Conservation (phyloP, 30 jellyfish, hydroid and myxozoan species). For the Nemopilema nomurai region DNA sequence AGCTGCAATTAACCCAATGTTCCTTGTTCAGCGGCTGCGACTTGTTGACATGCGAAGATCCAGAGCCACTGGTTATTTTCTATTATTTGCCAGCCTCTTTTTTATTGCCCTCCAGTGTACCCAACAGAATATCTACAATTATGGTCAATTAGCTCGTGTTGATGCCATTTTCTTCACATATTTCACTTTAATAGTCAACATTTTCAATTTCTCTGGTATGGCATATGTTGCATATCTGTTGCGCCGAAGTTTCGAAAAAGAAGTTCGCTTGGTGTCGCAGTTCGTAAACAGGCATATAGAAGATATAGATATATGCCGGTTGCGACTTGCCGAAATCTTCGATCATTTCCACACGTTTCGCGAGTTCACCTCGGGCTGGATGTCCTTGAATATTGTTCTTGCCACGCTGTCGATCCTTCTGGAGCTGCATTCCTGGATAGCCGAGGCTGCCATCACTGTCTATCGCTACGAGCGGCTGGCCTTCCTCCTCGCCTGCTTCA, state of each 20-base stretch:
- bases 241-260: slow-evolving; percentile 96
- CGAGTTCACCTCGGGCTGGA: slow-evolving; percentile 98
- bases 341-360: slow-evolving; percentile 95
- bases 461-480: slow-evolving; percentile 87
- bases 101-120: slow-evolving; percentile 91
- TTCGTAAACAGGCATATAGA: slow-evolving; percentile 72
- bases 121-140: slow-evolving; percentile 78
- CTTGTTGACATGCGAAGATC: slow-evolving; percentile 94
- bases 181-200: slow-evolving; percentile 79
- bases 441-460: slow-evolving; percentile 68
- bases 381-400: slow-evolving; percentile 89
- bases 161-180: slow-evolving; percentile 75
- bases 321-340: slow-evolving; percentile 92
- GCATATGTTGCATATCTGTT: slow-evolving; percentile 86
- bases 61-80: slow-evolving; percentile 91
- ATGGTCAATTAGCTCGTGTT: slow-evolving; percentile 43
- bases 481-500: slow-evolving; percentile 83
- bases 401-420: slow-evolving; percentile 77
- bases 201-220: slow-evolving; percentile 87
- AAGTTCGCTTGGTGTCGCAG: slow-evolving; percentile 87
- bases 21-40: slow-evolving; percentile 95
- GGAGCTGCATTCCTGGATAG: slow-evolving; percentile 94
- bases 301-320: slow-evolving; percentile 93
- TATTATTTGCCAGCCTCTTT: slow-evolving; percentile 81
- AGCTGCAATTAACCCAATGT: slow-evolving; percentile 87